Evolutionary conservation across 2,113 vertebrate species (phyloP).

Genomic region (Zapus hudsonius): DNA sequence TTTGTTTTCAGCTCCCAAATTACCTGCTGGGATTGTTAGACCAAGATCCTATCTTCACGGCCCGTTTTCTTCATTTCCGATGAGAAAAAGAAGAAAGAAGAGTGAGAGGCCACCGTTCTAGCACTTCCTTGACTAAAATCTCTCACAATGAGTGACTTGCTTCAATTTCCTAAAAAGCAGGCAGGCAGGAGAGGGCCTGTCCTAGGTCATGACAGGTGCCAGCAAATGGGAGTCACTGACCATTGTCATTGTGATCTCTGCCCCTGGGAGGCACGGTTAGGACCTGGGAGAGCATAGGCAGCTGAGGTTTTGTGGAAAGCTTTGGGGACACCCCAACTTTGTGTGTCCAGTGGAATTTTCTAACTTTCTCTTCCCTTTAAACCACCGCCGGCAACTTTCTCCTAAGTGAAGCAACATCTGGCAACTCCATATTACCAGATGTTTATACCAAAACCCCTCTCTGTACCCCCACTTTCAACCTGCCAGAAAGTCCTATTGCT

Average conservation of each 20-base stretch:
- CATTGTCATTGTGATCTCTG: too few species aligned
- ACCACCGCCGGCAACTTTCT: neutral
- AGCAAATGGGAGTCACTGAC: too few species aligned
- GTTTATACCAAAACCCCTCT: neutral
- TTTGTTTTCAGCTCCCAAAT: slow-evolving; percentile 78
- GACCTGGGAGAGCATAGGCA: neutral
- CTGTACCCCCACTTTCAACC: neutral
- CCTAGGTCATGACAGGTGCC: too few species aligned
- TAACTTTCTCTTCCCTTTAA: neutral
- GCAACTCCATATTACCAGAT: neutral
- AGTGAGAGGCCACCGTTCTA: slow-evolving; percentile 62
- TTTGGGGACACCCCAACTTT: neutral
- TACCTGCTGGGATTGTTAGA: slow-evolving; percentile 69
- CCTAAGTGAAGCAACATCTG: neutral
- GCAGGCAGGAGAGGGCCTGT: neutral
- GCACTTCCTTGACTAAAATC: slow-evolving; percentile 60
- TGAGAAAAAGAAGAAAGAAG: slow-evolving; percentile 58
- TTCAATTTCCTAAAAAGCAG: slow-evolving; percentile 40
- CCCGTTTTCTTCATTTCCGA: slow-evolving; percentile 75
- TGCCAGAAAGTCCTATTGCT: neutral
- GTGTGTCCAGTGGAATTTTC: neutral
- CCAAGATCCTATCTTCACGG: slow-evolving; percentile 69
- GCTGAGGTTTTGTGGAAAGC: neutral
- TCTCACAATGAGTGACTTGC: slow-evolving; percentile 34
- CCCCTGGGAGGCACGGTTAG: neutral